Evolutionary conservation across 1,140 invertebrate species (phyloP).

Genomic region (Pseudomyrmex sp.): DNA sequence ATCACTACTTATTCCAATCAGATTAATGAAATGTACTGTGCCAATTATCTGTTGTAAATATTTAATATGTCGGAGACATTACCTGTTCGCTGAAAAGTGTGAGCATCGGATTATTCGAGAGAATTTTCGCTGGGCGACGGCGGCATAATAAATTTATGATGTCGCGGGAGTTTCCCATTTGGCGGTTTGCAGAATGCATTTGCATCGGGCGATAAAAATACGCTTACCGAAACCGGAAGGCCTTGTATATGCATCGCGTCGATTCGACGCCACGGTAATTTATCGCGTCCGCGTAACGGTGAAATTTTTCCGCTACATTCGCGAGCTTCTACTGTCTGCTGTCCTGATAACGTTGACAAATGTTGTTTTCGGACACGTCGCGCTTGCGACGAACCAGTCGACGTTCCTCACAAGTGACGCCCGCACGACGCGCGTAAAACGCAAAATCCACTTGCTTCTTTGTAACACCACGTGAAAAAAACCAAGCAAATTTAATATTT

Average conservation of each 20-base stretch:
- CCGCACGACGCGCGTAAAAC: not conserved
- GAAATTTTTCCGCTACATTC: conserved; percentile 53
- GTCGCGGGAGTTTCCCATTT: conserved; percentile 16
- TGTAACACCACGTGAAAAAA: not conserved
- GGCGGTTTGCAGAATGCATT: conserved; percentile 51
- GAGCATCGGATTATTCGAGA: conserved; percentile 12
- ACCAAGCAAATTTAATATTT: not conserved
- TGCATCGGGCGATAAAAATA: conserved; percentile 45
- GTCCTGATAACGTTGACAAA: conserved; percentile 47
- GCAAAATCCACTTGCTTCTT: not conserved
- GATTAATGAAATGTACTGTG: conserved; percentile 2
- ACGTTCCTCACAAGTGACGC: conserved; percentile 25
- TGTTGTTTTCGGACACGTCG: conserved; percentile 31
- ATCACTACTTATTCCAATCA: too few relatives aligned
- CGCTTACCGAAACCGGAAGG: conserved; percentile 42
- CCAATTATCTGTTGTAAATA: conserved; percentile 31
- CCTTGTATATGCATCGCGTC: conserved; percentile 27
- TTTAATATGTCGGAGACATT: not conserved
- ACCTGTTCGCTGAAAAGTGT: not conserved
- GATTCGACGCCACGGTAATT: conserved; percentile 55
- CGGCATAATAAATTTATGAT: conserved; percentile 48
- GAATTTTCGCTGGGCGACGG: conserved; percentile 1
- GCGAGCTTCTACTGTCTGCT: conserved; percentile 16
- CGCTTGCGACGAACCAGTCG: conserved; percentile 1
- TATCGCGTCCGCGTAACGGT: conserved; percentile 32